Conservation (phyloP, 37 sponge, comb jelly and placozoan genomes). For the Axinella damicornis region DNA sequence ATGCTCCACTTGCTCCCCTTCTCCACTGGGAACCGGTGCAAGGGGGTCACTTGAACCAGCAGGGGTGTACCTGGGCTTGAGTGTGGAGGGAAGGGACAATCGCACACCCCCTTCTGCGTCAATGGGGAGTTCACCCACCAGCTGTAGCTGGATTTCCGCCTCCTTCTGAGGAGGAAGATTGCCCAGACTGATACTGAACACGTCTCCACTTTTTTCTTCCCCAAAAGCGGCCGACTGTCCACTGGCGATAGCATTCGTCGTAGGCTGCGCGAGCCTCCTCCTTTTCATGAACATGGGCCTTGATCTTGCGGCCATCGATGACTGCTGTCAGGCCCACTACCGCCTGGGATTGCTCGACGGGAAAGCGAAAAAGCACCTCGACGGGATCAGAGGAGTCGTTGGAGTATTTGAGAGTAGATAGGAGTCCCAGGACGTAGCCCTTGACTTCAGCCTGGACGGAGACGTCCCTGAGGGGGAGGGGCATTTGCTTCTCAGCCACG, state of each 20-base stretch:
- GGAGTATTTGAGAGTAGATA: conserved; percentile 39
- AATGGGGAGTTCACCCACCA: conserved; percentile 58
- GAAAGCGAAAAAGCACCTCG: conserved; percentile 58
- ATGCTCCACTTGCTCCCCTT: conserved; percentile 24
- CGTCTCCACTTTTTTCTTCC: conserved; percentile 71
- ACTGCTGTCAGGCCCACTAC: conserved; percentile 57
- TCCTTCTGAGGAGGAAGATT: conserved; percentile 70
- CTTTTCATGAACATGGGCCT: conserved; percentile 67
- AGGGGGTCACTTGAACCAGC: conserved; percentile 38
- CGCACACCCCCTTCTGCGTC: conserved; percentile 50
- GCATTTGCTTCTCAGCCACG: neutral
- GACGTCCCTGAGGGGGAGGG: neutral
- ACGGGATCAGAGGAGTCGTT: conserved; percentile 57
- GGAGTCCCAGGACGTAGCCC: conserved; percentile 35
- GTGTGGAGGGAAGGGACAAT: conserved; percentile 52
- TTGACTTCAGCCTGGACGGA: conserved; percentile 27
- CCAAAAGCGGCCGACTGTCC: conserved; percentile 63
- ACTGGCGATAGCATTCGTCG: conserved; percentile 70
- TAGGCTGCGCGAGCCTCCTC: conserved; percentile 58
- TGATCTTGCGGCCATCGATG: conserved; percentile 64
- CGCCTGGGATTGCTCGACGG: conserved; percentile 61
- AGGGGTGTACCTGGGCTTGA: conserved; percentile 61
- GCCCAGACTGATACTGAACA: conserved; percentile 65
- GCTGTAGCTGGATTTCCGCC: conserved; percentile 46
- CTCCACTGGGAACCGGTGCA: neutral